Evolutionary conservation across 2,113 vertebrate genomes (phyloP).

Genomic region (Panurus biarmicus): DNA sequence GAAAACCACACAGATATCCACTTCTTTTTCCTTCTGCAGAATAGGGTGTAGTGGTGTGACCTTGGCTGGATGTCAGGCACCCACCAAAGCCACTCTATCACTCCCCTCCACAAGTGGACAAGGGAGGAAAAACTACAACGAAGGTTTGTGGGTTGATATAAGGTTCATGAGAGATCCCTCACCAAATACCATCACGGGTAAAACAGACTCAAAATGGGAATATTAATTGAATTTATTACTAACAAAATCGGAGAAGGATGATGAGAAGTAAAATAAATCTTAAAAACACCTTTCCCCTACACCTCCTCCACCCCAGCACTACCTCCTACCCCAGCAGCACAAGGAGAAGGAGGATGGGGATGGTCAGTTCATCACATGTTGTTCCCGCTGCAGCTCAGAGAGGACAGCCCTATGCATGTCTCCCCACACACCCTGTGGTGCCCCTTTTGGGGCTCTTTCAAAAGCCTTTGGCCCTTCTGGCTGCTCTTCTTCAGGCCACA

Average conservation of each 20-base stretch:
- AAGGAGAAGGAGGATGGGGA: neutral
- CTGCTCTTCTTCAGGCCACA: neutral
- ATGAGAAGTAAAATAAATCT: neutral
- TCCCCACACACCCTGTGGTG: rapidly evolving
- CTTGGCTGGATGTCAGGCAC: neutral
- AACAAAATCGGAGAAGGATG: neutral
- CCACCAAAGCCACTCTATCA: neutral
- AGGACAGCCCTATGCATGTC: neutral
- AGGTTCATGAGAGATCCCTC: neutral
- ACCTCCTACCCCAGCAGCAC: neutral
- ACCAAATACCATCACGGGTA: neutral
- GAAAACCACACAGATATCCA: neutral
- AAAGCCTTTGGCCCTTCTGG: neutral
- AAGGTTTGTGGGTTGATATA: neutral
- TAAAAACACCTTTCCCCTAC: neutral
- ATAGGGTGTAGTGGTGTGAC: neutral
- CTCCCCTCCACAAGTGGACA: neutral
- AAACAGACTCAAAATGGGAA: neutral
- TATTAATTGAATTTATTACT: neutral
- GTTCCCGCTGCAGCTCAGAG: neutral
- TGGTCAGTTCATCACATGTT: neutral
- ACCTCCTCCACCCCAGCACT: neutral
- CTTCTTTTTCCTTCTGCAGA: neutral
- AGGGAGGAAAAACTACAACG: neutral
- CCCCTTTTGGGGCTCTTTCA: neutral